Percentiles rank a stretch among this genome's conserved stretches.
phyloP scores from a whole-genome alignment of 2,113 vertebrate genomes.

The Ciconia stormi region DNA sequence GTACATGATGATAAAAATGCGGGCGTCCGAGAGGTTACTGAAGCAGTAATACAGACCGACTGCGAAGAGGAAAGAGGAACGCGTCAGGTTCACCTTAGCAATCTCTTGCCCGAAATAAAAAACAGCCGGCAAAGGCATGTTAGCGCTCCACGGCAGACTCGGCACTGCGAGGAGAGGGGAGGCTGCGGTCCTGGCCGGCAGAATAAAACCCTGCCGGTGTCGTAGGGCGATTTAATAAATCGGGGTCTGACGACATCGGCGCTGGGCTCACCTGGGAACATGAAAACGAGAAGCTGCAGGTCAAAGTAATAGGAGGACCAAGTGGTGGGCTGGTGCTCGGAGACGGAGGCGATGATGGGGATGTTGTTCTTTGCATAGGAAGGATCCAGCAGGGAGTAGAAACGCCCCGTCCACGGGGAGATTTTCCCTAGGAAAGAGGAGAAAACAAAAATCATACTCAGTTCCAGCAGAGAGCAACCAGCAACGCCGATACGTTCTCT shows the following conservation, averaged over 20 bases:
- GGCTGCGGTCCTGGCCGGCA: rapidly evolving
- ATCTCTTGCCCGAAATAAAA: neutral
- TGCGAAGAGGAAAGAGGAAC: constrained; percentile 41
- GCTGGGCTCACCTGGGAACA: constrained; percentile 88
- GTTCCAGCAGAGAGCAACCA: rapidly evolving
- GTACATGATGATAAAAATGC: constrained; percentile 99
- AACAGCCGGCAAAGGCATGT: neutral
- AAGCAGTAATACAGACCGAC: constrained; percentile 99
- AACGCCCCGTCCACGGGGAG: constrained; percentile 96
- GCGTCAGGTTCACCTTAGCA: neutral
- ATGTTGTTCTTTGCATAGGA: constrained; percentile 99
- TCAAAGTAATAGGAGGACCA: constrained; percentile 99
- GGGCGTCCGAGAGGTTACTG: constrained; percentile 94
- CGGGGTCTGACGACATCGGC: rapidly evolving
- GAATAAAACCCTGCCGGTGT: neutral
- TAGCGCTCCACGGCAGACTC: rapidly evolving
- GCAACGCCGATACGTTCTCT: rapidly evolving
- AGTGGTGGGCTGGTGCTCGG: constrained; percentile 97
- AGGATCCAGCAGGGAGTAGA: constrained; percentile 96
- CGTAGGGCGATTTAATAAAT: rapidly evolving
- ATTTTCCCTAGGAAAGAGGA: constrained; percentile 86
- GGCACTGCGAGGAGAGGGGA: rapidly evolving
- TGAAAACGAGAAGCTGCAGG: constrained; percentile 97
- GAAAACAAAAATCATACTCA: neutral
- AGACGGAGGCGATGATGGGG: constrained; percentile 97